Evolutionary conservation across 2,797 vertebrate genomes (phyloP).

Genomic region (Percopsis omiscomaycus): DNA sequence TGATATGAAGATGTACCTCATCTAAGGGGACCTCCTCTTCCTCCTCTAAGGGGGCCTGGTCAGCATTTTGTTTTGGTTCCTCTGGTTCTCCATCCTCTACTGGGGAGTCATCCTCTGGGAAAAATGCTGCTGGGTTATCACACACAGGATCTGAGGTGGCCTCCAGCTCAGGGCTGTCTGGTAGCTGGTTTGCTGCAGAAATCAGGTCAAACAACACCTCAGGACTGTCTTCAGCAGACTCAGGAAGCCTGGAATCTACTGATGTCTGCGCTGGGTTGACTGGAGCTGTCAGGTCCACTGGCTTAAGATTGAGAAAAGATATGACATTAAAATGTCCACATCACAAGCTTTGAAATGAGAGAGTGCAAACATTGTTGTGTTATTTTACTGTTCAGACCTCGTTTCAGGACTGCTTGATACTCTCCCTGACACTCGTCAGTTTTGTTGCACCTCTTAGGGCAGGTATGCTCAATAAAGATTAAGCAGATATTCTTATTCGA

Average conservation of each 20-base stretch:
- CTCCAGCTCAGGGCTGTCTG: conserved; percentile 28
- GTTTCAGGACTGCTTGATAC: too few species aligned
- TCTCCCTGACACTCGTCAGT: too few species aligned
- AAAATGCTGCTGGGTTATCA: conserved; percentile 19
- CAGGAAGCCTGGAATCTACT: conserved; percentile 30
- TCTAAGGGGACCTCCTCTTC: conserved; percentile 75
- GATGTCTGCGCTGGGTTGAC: background rate
- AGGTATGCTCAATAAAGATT: too few species aligned
- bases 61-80: conserved; percentile 19
- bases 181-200: conserved; percentile 50
- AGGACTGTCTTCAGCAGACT: conserved; percentile 28
- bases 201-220: conserved; percentile 60
- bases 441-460: too few species aligned
- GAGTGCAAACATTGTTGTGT: conserved; percentile 1
- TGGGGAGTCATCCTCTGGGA: conserved; percentile 3
- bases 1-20: conserved; percentile 78
- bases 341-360: too few species aligned
- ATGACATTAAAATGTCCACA: background rate
- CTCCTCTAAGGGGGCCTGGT: conserved; percentile 61
- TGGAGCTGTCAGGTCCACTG: conserved; percentile 27
- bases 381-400: too few species aligned
- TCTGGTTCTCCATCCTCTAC: conserved; percentile 10
- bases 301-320: conserved; percentile 11
- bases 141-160: conserved; percentile 12
- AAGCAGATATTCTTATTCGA: too few species aligned